A percentile compares a stretch with the other conserved stretches of the same genome.
Conservation (phyloP, 1,140 invertebrate species). For the Macrotrachela quadricornifera region DNA sequence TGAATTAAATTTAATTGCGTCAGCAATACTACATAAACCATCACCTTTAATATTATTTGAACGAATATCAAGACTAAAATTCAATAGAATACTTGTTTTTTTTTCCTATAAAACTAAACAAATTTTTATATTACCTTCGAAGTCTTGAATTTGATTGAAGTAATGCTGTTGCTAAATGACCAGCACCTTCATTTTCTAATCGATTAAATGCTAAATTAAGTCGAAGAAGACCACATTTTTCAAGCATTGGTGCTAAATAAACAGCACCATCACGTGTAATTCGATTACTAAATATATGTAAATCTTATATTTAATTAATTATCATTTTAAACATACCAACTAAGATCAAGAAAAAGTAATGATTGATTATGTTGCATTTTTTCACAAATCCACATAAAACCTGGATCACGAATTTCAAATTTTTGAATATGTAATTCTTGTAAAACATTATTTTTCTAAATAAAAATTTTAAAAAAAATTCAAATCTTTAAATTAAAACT, state of each 20-base stretch:
- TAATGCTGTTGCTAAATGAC: slow-evolving; percentile 22
- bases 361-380: slow-evolving; percentile 20
- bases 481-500: not conserved
- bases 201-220: slow-evolving; percentile 26
- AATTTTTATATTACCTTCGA: too few species aligned
- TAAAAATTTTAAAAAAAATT: not conserved
- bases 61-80: slow-evolving; percentile 20
- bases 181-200: slow-evolving; percentile 27
- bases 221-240: slow-evolving; percentile 21
- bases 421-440: slow-evolving; percentile 25
- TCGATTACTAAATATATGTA: slow-evolving; percentile 19
- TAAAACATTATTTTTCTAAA: slow-evolving; percentile 21
- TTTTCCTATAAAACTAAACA: too few species aligned
- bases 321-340: slow-evolving; percentile 15
- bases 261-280: slow-evolving; percentile 27
- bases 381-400: slow-evolving; percentile 20
- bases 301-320: not conserved
- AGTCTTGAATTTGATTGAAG: slow-evolving; percentile 20
- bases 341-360: slow-evolving; percentile 22
- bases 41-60: slow-evolving; percentile 24
- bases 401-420: slow-evolving; percentile 25
- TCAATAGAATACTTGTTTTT: not conserved
- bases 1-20: slow-evolving; percentile 19
- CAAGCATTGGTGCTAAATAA: slow-evolving; percentile 21
- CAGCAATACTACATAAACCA: slow-evolving; percentile 27